These are phyloP conservation scores for Anorthoa munda DNA, from an alignment of 2,888 invertebrate genomes.

Conservation along the genomic window DNA sequence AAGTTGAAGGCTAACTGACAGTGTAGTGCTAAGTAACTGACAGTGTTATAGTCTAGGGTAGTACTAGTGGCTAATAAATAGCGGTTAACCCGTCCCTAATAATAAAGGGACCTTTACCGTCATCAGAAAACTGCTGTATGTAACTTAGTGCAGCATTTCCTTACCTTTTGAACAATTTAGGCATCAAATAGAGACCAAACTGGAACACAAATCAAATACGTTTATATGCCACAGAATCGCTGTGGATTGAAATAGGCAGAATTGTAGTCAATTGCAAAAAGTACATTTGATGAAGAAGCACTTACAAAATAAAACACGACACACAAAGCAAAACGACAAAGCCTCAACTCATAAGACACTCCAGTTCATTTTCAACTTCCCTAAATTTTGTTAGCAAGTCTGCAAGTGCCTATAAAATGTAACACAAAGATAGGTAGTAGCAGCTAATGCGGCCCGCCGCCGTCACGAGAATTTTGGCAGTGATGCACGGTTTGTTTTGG, in stretches of 20 bases:
- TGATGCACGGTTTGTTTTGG: slow-evolving; percentile 90
- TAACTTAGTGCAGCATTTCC: background rate
- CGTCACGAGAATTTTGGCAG: slow-evolving; percentile 84
- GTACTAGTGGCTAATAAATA: slow-evolving; percentile 8
- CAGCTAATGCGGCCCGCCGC: slow-evolving; percentile 69
- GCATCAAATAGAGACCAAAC: too few relatives aligned
- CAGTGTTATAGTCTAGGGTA: slow-evolving; percentile 11
- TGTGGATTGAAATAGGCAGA: background rate
- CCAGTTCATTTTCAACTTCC: slow-evolving; percentile 42
- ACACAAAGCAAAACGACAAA: slow-evolving; percentile 5
- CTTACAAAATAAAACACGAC: background rate
- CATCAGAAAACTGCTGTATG: slow-evolving; percentile 8
- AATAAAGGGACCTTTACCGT: slow-evolving; percentile 2
- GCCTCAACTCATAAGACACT: background rate
- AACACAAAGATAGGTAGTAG: slow-evolving; percentile 50
- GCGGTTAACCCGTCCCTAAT: slow-evolving; percentile 9
- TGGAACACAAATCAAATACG: too few relatives aligned
- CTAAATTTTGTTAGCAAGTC: slow-evolving; percentile 50
- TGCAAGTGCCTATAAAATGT: slow-evolving; percentile 52
- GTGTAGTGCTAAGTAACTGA: slow-evolving; percentile 14
- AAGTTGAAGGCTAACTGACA: slow-evolving; percentile 1
- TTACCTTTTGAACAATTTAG: background rate
- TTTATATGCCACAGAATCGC: too few relatives aligned
- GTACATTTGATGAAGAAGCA: background rate
- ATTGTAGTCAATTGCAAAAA: background rate